Percentiles rank a stretch among this genome's conserved stretches.
Conservation (phyloP, 1,140 invertebrate genomes). For the Atta colombica region DNA sequence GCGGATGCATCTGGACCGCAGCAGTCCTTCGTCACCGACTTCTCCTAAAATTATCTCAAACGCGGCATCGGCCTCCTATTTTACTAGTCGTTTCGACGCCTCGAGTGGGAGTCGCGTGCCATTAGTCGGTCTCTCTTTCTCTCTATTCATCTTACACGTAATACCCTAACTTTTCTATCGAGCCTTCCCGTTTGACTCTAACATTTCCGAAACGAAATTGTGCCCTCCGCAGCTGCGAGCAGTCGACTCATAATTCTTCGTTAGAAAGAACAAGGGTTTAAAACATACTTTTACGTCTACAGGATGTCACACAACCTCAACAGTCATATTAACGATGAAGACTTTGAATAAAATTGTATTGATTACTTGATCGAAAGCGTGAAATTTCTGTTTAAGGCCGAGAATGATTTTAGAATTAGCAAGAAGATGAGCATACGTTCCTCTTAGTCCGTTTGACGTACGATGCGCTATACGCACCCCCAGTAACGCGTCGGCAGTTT, state of each 20-base stretch:
- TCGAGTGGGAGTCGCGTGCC: slow-evolving; percentile 68
- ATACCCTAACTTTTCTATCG: slow-evolving; percentile 51
- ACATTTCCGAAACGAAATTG: slow-evolving; percentile 19
- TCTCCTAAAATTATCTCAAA: slow-evolving; percentile 70
- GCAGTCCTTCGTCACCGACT: slow-evolving; percentile 44
- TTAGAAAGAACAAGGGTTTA: slow-evolving; percentile 60
- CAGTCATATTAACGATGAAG: not conserved
- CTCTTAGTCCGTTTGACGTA: slow-evolving; percentile 37
- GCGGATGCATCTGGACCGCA: slow-evolving; percentile 75
- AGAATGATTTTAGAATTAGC: slow-evolving; percentile 13
- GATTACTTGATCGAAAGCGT: not conserved
- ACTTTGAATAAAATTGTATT: not conserved
- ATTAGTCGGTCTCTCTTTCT: slow-evolving; percentile 43
- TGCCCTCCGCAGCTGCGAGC: slow-evolving; percentile 64
- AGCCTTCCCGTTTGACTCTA: slow-evolving; percentile 31
- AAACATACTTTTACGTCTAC: slow-evolving; percentile 38
- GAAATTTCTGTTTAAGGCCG: not conserved
- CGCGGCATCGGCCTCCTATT: slow-evolving; percentile 53
- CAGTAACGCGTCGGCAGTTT: slow-evolving; percentile 60
- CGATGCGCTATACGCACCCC: slow-evolving; percentile 27
- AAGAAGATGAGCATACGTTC: slow-evolving; percentile 10
- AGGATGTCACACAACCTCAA: not conserved
- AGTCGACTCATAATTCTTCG: slow-evolving; percentile 65
- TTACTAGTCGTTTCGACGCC: slow-evolving; percentile 55
- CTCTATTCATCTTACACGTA: slow-evolving; percentile 47